Base-by-base conservation (phyloP, 2,113 vertebrate species). In the Xyliphius kryptos region DNA sequence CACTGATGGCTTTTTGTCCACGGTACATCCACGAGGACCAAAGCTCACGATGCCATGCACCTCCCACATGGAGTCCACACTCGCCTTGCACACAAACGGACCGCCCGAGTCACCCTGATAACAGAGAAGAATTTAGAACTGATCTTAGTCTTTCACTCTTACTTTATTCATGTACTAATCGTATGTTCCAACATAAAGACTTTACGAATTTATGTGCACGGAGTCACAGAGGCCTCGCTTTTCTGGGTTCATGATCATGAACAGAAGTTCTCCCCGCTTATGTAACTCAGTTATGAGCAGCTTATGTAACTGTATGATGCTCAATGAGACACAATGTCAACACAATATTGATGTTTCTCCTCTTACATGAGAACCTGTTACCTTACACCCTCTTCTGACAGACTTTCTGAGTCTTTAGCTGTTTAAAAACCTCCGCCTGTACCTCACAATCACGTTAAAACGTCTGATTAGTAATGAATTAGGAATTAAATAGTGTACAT, bases 1-100 rank as follows among this genome's bases (percentile, higher is more conserved):
- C 11, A 88, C 81, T 0, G 85, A 82, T 0, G 84, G 83, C 19
- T 87, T 87, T 67, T 81, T 87, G 72, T 87, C 81, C 61, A 41
- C 72, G 50, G 82, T 74, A 69, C 86, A 87, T 59, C 81, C 80
- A 22, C 32, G 52, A 13, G 83, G 61, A 16, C 77, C 79, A 5
- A 86, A 86, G 63, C 81, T 85, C 51, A 85, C 78, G 1, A 83
- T 54, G 0, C 85, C 82, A 0, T 84, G 81, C 16, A 87, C 78
- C 65, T 88, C 81, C 84, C 84, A 86, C 19, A 22, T 16, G 1
- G 63, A 14, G 16, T 7, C 43, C 9, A 32, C 9, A 40, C 52
- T 62, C 4, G 62, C 0, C 26, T 56, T 22, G 44, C 83, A 88
- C 21, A 74, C 68, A 0, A 85, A 80, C 0, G 84, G 83, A 47